These are phyloP conservation scores for Napeogenes sylphis DNA, from an alignment of 2,888 invertebrate species.

Conservation along the genomic window DNA sequence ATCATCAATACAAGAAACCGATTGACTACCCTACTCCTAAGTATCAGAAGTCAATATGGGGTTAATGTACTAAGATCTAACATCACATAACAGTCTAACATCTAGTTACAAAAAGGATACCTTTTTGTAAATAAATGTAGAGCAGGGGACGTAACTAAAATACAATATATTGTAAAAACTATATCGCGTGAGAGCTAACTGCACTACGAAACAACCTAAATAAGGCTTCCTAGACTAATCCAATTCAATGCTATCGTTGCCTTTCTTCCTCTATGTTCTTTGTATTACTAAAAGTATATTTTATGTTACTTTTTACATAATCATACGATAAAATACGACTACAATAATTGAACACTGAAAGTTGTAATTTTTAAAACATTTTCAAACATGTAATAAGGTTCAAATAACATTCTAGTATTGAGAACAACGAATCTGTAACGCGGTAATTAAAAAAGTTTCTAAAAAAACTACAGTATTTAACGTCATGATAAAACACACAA, in stretches of 20 bases:
- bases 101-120: too few relatives aligned
- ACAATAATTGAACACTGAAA: too few relatives aligned
- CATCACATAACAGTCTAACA: not conserved
- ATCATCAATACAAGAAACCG: too few relatives aligned
- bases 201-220: constrained; percentile 25
- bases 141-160: not conserved
- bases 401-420: not conserved
- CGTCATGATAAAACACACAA: constrained; percentile 14
- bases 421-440: not conserved
- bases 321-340: too few relatives aligned
- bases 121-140: too few relatives aligned
- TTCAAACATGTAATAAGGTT: too few relatives aligned
- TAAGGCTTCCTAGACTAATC: constrained; percentile 29
- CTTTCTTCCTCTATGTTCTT: constrained; percentile 14
- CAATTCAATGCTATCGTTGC: constrained; percentile 24
- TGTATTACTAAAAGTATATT: constrained; percentile 11
- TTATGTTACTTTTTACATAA: too few relatives aligned
- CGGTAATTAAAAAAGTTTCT: constrained; percentile 24
- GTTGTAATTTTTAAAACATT: too few relatives aligned
- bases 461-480: constrained; percentile 15
- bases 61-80: not conserved
- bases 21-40: too few relatives aligned
- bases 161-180: constrained; percentile 19
- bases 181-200: constrained; percentile 30
- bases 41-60: too few relatives aligned